Conservation (phyloP, 2,888 invertebrate species). For the Blastobasis adustella region DNA sequence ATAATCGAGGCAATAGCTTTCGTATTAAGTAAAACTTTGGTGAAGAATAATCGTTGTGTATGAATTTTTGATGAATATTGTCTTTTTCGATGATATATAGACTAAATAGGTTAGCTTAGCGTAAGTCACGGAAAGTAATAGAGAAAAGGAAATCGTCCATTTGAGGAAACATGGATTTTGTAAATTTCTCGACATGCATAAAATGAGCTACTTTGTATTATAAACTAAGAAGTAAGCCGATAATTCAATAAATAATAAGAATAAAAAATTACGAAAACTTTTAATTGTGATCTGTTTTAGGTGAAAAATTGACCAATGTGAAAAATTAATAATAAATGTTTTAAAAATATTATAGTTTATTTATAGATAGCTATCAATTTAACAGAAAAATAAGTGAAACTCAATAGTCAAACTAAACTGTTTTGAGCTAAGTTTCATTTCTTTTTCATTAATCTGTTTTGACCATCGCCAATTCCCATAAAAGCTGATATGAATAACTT, state of each 20-base stretch:
- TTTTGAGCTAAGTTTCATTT: too few relatives aligned
- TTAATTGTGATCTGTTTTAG: conserved; percentile 58
- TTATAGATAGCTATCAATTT: conserved; percentile 28
- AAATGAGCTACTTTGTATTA: too few relatives aligned
- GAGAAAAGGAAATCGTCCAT: conserved; percentile 46
- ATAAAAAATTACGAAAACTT: conserved; percentile 26
- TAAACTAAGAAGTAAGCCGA: conserved; percentile 32
- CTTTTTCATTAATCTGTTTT: conserved; percentile 15
- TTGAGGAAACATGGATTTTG: conserved; percentile 26
- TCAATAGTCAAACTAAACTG: conserved; percentile 5
- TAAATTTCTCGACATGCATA: conserved; percentile 18
- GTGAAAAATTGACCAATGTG: conserved; percentile 64
- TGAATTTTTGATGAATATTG: conserved; percentile 66
- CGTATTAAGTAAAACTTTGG: conserved; percentile 27
- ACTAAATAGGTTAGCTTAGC: conserved; percentile 18
- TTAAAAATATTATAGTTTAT: conserved; percentile 44
- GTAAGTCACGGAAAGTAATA: conserved; percentile 16
- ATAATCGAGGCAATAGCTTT: conserved; percentile 27
- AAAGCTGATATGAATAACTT: background rate
- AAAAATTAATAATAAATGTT: conserved; percentile 62
- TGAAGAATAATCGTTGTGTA: conserved; percentile 51
- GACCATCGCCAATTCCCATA: conserved; percentile 17
- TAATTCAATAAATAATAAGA: conserved; percentile 17
- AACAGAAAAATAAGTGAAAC: conserved; percentile 30
- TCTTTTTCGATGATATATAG: conserved; percentile 46